Percentiles rank a stretch among this genome's conserved stretches.
Conservation (phyloP, 2,888 invertebrate species). For the Drosophila quinaria region DNA sequence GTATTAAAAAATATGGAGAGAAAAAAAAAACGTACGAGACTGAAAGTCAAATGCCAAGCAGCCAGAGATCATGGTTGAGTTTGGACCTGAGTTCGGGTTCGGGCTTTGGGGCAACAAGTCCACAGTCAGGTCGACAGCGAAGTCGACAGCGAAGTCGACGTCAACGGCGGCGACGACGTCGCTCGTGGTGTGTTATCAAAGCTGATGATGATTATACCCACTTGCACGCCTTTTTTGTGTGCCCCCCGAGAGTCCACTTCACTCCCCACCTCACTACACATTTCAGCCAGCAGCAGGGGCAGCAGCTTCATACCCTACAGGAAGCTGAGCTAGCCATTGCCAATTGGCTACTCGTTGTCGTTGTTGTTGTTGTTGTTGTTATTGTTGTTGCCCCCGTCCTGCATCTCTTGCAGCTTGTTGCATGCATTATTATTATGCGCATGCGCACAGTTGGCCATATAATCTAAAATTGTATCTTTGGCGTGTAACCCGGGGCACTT, state of each 20-base stretch:
- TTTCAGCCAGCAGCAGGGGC: not conserved
- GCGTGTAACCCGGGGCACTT: slow-evolving; percentile 84
- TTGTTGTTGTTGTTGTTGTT: slow-evolving; percentile 21
- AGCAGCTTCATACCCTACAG: slow-evolving; percentile 34
- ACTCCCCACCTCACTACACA: not conserved
- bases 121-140: slow-evolving; percentile 48
- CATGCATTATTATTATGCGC: slow-evolving; percentile 83
- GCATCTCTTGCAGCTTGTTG: slow-evolving; percentile 66
- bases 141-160: slow-evolving; percentile 2
- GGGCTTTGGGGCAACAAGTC: slow-evolving; percentile 30
- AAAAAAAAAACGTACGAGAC: slow-evolving; percentile 51
- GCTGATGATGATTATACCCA: slow-evolving; percentile 83
- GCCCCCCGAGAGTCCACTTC: slow-evolving; percentile 25
- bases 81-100: slow-evolving; percentile 43
- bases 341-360: slow-evolving; percentile 70
- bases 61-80: slow-evolving; percentile 67
- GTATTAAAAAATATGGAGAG: not conserved
- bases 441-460: slow-evolving; percentile 82
- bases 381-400: slow-evolving; percentile 28
- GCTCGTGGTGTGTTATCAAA: slow-evolving; percentile 83
- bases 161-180: slow-evolving; percentile 29
- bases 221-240: slow-evolving; percentile 78
- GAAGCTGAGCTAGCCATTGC: slow-evolving; percentile 54
- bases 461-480: slow-evolving; percentile 85
- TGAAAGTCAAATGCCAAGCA: slow-evolving; percentile 80